These are phyloP conservation scores for Cecidostiba fungosa DNA, from an alignment of 2,888 invertebrate genomes.

Conservation along the genomic window DNA sequence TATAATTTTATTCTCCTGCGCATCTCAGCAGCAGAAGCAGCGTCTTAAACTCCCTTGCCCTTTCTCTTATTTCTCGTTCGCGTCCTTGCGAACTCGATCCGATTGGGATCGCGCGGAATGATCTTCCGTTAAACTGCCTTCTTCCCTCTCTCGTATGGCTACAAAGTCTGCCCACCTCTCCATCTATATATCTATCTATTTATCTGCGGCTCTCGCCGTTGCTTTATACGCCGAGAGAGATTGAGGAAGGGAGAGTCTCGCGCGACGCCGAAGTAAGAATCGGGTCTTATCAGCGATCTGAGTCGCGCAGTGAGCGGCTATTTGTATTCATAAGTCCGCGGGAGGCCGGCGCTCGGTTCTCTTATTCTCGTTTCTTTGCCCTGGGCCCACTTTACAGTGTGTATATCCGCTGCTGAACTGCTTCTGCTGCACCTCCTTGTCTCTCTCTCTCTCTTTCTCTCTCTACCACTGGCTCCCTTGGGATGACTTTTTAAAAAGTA, in stretches of 20 bases:
- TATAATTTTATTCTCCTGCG: slow-evolving; percentile 57
- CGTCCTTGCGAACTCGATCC: slow-evolving; percentile 64
- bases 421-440: slow-evolving; percentile 63
- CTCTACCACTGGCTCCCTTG: slow-evolving; percentile 66
- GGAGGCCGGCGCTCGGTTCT: slow-evolving; percentile 78
- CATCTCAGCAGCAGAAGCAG: not conserved
- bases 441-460: slow-evolving; percentile 57
- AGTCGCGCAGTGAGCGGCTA: slow-evolving; percentile 80
- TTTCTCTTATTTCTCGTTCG: slow-evolving; percentile 55
- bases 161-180: not conserved
- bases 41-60: slow-evolving; percentile 32
- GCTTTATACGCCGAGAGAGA: slow-evolving; percentile 28
- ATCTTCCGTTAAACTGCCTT: slow-evolving; percentile 61
- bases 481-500: slow-evolving; percentile 68
- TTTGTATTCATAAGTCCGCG: slow-evolving; percentile 81
- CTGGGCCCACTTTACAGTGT: slow-evolving; percentile 50
- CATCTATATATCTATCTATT: slow-evolving; percentile 48
- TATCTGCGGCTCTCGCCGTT: slow-evolving; percentile 48
- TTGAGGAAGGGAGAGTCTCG: slow-evolving; percentile 3
- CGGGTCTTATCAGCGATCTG: slow-evolving; percentile 78
- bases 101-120: slow-evolving; percentile 63
- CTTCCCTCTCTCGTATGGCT: not conserved
- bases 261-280: slow-evolving; percentile 54
- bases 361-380: slow-evolving; percentile 49
- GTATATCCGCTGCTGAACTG: slow-evolving; percentile 45